These are phyloP conservation scores for Leistus spinibarbis DNA, from an alignment of 2,888 invertebrate species.

Conservation along the genomic window DNA sequence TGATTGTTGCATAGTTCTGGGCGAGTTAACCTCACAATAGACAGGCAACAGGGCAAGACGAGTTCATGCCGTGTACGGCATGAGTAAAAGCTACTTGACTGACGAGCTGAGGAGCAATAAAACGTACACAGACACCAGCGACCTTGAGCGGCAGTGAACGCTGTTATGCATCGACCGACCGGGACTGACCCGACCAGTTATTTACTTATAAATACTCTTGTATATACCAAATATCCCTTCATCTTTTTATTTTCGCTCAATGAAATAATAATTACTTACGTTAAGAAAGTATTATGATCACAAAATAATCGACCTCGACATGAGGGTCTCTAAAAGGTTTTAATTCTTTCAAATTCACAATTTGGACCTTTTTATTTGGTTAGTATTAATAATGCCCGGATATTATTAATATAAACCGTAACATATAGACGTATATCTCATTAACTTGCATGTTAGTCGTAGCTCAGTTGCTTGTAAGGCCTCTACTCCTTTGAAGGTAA, in stretches of 20 bases:
- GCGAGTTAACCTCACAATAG: neutral
- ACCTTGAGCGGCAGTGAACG: neutral
- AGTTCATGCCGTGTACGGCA: neutral
- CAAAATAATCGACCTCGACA: no score
- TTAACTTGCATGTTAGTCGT: no score
- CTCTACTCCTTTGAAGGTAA: no score
- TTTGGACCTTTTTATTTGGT: no score
- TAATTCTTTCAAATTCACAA: no score
- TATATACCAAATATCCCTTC: neutral
- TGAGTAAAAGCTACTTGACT: neutral
- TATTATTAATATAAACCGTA: no score
- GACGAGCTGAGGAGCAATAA: neutral
- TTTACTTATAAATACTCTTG: neutral
- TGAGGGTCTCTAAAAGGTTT: no score
- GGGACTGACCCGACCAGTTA: neutral
- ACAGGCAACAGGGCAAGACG: neutral
- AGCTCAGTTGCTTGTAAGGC: no score
- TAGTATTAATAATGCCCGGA: no score
- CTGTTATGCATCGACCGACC: neutral
- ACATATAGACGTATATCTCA: no score
- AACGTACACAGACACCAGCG: constrained; percentile 1
- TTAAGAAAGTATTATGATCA: no score
- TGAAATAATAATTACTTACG: neutral
- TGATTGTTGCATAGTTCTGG: constrained; percentile 10
- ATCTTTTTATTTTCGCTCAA: neutral